Evolutionary conservation across 2,888 invertebrate species (phyloP), one percentile per base, ranked within the genome.

Genomic region (Dicycla oo): DNA sequence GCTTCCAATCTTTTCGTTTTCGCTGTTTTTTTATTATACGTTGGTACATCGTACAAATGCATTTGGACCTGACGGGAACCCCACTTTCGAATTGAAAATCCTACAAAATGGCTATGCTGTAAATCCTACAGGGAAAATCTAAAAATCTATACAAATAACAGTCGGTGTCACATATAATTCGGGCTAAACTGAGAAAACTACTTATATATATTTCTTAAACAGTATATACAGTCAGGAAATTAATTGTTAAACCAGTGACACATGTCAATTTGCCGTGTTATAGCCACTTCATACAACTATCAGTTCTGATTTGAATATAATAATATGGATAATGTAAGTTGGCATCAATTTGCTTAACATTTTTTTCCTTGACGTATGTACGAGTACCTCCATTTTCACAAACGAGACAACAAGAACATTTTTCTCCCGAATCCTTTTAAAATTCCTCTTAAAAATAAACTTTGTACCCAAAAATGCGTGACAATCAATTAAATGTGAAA

Each of bases 401-500:
- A 7, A 15, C 5, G 4, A 58, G 13, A 54, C 23, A 40, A 77
- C 57, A 30, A 30, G 0, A 18, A 7, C 13, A 58, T 47, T 62
- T 51, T 58, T 43, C 45, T 20, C 11, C 3, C 13, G 8, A 63
- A 68, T 26, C n/a, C 66, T 53, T 65, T 71, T 11, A 65, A 68
- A 76, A 72, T 40, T 18, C 20, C 7, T 30, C n/a, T 40, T 18
- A 68, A 81, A 81, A 78, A 72, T 67, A 78, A 78, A 67, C 63
- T 43, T 30, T 40, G 47, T 57, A 47, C 49, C 18, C 63, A 69
- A 73, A 62, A 69, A 78, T 73, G 56, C 69, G 66, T 76, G 81
- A 80, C 85, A 80, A 78, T 85, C 76, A 76, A 85, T 81, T 83
- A 75, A 74, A 77, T 75, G 70, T 72, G 53, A 74, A 60, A 58